Evolutionary conservation across 2,113 vertebrate species (phyloP).

Genomic region (Edolisoma coerulescens): DNA sequence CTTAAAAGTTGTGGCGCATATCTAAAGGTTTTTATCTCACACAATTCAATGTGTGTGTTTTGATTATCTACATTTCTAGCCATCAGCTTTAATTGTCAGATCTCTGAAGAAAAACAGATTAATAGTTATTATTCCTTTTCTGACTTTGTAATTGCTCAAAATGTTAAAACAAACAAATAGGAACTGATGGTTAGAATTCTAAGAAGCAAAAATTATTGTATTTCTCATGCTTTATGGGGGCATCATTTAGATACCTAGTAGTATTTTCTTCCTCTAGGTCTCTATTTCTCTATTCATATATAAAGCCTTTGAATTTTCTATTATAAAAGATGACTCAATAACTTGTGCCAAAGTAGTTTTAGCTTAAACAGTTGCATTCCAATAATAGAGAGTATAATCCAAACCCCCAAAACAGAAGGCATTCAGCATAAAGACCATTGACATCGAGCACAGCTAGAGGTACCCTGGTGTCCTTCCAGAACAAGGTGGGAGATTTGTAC

Average conservation of each 20-base stretch:
- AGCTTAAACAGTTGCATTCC: not conserved
- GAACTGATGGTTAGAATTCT: not conserved
- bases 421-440: not conserved
- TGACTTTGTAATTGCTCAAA: not conserved
- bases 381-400: not conserved
- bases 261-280: not conserved
- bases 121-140: not conserved
- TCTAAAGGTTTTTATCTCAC: not conserved
- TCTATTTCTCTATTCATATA: not conserved
- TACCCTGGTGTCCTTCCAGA: accelerated
- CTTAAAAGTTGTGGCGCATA: not conserved
- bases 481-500: not conserved
- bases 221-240: not conserved
- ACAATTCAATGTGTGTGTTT: not conserved
- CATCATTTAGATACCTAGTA: not conserved
- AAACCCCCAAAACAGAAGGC: not conserved
- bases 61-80: not conserved
- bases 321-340: not conserved
- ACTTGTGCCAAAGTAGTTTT: not conserved
- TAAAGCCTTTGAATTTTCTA: not conserved
- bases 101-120: not conserved
- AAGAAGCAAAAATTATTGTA: not conserved
- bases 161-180: not conserved
- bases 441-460: not conserved
- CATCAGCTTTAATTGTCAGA: not conserved